Percentiles rank a stretch among this genome's conserved stretches.
Conservation (phyloP, 1,140 invertebrate species). For the Periplaneta americana region DNA sequence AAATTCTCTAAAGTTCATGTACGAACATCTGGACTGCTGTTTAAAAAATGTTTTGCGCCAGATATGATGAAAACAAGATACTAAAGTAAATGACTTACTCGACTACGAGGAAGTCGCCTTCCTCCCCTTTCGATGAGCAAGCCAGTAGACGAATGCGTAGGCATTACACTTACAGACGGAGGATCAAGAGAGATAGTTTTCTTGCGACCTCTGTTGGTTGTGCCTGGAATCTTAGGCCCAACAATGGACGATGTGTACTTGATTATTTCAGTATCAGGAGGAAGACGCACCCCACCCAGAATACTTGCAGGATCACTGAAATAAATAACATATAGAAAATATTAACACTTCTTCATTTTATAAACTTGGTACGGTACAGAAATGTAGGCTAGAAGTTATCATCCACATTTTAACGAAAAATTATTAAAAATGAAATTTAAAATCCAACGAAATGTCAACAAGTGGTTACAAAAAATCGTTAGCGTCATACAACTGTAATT, state of each 20-base stretch:
- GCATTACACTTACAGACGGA: slow-evolving; percentile 62
- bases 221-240: slow-evolving; percentile 73
- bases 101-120: neutral
- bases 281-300: slow-evolving; percentile 70
- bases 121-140: slow-evolving; percentile 41
- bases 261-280: slow-evolving; percentile 85
- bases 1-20: too few relatives aligned
- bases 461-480: too few relatives aligned
- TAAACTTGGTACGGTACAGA: too few relatives aligned
- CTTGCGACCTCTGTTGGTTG: slow-evolving; percentile 74
- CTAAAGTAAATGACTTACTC: neutral
- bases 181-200: slow-evolving; percentile 81
- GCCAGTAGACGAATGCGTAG: slow-evolving; percentile 35
- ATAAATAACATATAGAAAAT: neutral
- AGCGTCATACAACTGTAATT: too few relatives aligned
- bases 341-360: neutral
- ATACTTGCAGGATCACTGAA: slow-evolving; percentile 53
- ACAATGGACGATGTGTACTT: slow-evolving; percentile 81
- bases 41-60: too few relatives aligned
- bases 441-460: too few relatives aligned
- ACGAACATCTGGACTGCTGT: too few relatives aligned
- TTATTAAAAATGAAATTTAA: too few relatives aligned
- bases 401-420: too few relatives aligned
- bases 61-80: too few relatives aligned
- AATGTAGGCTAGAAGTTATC: too few relatives aligned